Percentiles rank a stretch among this genome's conserved stretches.
Conservation (phyloP, 2,113 vertebrate species). For the Struthio camelus region DNA sequence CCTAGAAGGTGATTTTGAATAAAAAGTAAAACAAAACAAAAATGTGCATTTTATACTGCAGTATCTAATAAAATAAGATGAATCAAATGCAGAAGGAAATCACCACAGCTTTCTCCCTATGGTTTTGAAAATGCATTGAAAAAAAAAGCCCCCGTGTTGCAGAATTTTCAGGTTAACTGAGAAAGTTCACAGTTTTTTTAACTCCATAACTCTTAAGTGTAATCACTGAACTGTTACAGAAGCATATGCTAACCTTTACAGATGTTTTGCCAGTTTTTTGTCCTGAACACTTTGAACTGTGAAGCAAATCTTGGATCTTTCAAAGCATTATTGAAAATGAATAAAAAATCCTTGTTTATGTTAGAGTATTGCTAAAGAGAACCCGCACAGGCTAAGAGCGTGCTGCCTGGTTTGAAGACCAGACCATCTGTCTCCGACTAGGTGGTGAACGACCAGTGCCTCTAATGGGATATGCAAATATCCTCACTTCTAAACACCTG, state of each 20-base stretch:
- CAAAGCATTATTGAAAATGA: not conserved
- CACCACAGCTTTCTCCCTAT: not conserved
- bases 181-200: not conserved
- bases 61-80: not conserved
- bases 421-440: not conserved
- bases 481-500: not conserved
- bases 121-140: not conserved
- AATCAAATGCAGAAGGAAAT: not conserved
- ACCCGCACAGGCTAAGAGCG: not conserved
- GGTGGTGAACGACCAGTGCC: not conserved
- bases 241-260: not conserved
- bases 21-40: not conserved
- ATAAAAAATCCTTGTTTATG: not conserved
- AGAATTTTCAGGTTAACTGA: not conserved
- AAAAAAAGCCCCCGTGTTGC: not conserved
- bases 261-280: not conserved
- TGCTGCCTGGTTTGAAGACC: not conserved
- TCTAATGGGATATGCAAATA: not conserved
- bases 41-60: not conserved
- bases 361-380: not conserved
- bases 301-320: not conserved
- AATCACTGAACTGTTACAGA: not conserved
- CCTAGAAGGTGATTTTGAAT: not conserved
- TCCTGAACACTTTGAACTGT: not conserved
- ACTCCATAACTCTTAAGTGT: not conserved